A percentile compares a stretch with the other conserved stretches of the same genome.
phyloP scores from a whole-genome alignment of 2,797 vertebrate genomes.

The Silurus aristotelis region DNA sequence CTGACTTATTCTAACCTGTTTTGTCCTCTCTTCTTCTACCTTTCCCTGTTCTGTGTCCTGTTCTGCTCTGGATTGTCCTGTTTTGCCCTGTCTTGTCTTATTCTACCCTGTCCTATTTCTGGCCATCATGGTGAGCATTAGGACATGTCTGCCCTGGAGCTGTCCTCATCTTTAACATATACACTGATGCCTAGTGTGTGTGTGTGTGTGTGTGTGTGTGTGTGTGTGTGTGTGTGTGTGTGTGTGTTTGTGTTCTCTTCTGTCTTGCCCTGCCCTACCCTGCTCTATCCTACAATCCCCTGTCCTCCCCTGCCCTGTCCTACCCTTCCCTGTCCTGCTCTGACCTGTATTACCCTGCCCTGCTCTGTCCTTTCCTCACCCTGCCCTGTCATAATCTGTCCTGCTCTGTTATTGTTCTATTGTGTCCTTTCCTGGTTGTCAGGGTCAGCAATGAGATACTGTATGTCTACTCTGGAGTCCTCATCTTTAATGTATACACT shows the following conservation, averaged over 20 bases:
- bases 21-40: no score
- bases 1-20: no score
- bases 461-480: constrained; percentile 1
- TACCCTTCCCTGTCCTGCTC: not conserved
- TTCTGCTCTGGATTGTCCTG: not conserved
- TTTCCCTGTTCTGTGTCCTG: no score
- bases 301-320: not conserved
- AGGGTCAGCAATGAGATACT: not conserved
- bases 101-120: no score
- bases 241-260: no score
- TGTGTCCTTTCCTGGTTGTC: not conserved
- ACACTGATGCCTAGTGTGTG: no score
- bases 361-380: not conserved
- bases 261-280: not conserved
- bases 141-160: no score
- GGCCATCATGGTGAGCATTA: no score
- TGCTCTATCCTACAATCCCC: not conserved
- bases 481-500: constrained; percentile 38
- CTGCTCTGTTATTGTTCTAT: not conserved
- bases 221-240: no score
- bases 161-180: no score
- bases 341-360: not conserved
- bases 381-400: not conserved
- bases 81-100: not conserved
- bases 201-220: no score